phyloP scores from a whole-genome alignment of 2,797 vertebrate genomes.

The Neosilurus hyrtlii region DNA sequence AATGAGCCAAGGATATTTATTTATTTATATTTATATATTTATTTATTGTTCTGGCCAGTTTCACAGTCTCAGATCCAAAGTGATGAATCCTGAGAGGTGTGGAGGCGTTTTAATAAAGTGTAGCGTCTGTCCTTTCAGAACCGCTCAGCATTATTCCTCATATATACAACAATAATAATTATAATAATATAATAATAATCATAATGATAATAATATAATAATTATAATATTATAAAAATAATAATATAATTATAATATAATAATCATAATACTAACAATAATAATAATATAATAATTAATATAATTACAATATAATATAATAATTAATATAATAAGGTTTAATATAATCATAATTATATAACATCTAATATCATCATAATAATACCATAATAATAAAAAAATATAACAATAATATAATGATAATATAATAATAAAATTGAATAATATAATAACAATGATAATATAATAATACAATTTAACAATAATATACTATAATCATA shows the following conservation, averaged over 20 bases:
- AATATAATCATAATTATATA: too few relatives aligned
- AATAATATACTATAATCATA: too few relatives aligned
- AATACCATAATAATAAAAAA: not conserved
- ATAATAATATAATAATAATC: too few relatives aligned
- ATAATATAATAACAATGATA: too few relatives aligned
- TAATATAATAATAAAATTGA: too few relatives aligned
- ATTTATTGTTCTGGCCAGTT: slow-evolving; percentile 2
- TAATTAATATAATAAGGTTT: too few relatives aligned
- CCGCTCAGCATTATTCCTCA: not conserved
- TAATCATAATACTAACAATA: not conserved
- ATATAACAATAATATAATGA: not conserved
- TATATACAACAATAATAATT: not conserved
- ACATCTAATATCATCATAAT: not conserved
- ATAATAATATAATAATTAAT: too few relatives aligned
- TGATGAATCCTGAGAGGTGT: slow-evolving; percentile 28
- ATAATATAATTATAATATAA: too few relatives aligned
- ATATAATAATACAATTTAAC: too few relatives aligned
- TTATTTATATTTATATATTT: not conserved
- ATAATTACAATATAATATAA: too few relatives aligned
- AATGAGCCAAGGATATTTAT: not conserved
- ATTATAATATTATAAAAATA: too few relatives aligned
- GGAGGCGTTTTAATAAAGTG: slow-evolving; percentile 19
- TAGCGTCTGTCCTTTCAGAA: slow-evolving; percentile 21
- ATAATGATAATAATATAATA: too few relatives aligned
- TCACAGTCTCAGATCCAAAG: not conserved